These are phyloP conservation scores for Eptatretus atami DNA, from an alignment of 2,797 vertebrate species.

Conservation along the genomic window DNA sequence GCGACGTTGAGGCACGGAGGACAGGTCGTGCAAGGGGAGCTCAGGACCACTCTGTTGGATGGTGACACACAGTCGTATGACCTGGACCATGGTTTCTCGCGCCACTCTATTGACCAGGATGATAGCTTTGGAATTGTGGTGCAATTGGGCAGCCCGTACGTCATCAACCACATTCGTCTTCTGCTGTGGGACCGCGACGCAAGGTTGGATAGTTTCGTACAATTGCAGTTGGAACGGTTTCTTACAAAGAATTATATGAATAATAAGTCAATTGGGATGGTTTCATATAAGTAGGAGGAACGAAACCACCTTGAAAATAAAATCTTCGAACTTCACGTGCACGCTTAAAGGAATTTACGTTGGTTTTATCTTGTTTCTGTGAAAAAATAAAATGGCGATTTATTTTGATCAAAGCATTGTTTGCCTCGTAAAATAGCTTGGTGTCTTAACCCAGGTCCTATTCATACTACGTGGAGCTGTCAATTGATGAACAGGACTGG, in stretches of 20 bases:
- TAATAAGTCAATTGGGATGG: too few species aligned
- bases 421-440: neutral
- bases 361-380: too few species aligned
- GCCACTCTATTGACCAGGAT: slow-evolving; percentile 78
- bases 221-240: too few species aligned
- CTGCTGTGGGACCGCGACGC: slow-evolving; percentile 86
- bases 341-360: too few species aligned
- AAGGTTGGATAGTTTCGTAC: slow-evolving; percentile 19
- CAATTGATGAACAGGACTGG: slow-evolving; percentile 97
- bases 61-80: slow-evolving; percentile 96
- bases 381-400: neutral
- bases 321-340: too few species aligned
- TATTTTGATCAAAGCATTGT: neutral
- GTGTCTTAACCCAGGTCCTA: slow-evolving; percentile 30
- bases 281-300: too few species aligned
- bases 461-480: slow-evolving; percentile 88
- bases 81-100: slow-evolving; percentile 85
- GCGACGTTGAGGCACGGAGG: slow-evolving; percentile 90
- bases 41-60: slow-evolving; percentile 72
- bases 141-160: slow-evolving; percentile 61
- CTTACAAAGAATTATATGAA: too few species aligned
- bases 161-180: slow-evolving; percentile 66
- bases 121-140: slow-evolving; percentile 62
- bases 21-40: slow-evolving; percentile 75
- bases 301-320: too few species aligned